Evolutionary conservation across 2,888 invertebrate genomes (phyloP), one percentile per base, ranked within the genome.

Genomic region (Nezara viridula): DNA sequence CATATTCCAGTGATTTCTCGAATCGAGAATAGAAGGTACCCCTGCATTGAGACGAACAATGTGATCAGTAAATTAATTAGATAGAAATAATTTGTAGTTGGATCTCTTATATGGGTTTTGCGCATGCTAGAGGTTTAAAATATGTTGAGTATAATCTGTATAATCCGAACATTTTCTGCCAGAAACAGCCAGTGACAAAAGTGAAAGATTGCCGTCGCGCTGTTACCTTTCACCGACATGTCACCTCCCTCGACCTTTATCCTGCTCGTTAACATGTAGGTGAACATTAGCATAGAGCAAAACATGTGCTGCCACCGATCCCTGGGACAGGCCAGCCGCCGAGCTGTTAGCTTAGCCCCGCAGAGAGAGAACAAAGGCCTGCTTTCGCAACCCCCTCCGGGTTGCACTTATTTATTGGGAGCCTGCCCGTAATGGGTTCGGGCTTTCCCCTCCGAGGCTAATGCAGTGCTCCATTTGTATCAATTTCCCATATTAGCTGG

Each of bases 401-500:
- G 12, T 37, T 73, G 81, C 81, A 47, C 81, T 81, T 81, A 81
- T 81, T 81, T 81, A 81, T 81, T 81, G 81, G 40, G 9, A 81
- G 44, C 44, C 81, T 44, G 81, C 44, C 44, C 12, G 44, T 81
- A 81, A 81, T 81, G 81, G 81, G 44, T n/a, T n/a, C n/a, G 4
- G 77, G 81, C 24, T n/a, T 81, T 81, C 44, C 81, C 44, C 66
- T 73, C 66, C 14, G 19, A 37, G 37, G 66, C 66, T 73, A 73
- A 73, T 73, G 66, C 66, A 73, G 9, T 73, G 32, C 32, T 9
- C 66, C 66, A 73, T 73, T 73, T 73, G 66, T 73, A 73, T 73
- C 66, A 73, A 73, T 73, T 73, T 73, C 66, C 66, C 66, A 73
- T 73, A 73, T 73, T 73, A 73, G 66, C 66, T 19, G 66, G 66